phyloP scores from a whole-genome alignment of 2,888 invertebrate species.

The Chrysolina americana region DNA sequence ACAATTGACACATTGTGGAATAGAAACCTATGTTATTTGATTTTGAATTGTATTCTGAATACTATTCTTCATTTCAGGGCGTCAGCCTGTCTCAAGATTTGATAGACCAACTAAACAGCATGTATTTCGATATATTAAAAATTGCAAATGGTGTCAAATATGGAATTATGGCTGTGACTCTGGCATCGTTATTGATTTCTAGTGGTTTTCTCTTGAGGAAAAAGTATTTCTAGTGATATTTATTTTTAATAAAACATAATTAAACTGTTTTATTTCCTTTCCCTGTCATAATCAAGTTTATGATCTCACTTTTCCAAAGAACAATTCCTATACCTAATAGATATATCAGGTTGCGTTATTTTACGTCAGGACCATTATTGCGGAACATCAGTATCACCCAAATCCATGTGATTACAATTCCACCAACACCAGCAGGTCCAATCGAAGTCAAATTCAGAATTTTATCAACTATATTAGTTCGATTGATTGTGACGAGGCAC shows the following conservation, averaged over 20 bases:
- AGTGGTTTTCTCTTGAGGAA: conserved; percentile 33
- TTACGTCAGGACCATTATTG: too few species aligned
- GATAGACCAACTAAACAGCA: conserved; percentile 52
- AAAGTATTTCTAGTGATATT: conserved; percentile 24
- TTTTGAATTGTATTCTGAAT: neutral
- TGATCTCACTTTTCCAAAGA: neutral
- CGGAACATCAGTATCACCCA: too few species aligned
- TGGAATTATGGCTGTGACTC: conserved; percentile 49
- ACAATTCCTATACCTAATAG: neutral
- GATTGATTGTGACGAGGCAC: too few species aligned
- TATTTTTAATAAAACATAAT: conserved; percentile 12
- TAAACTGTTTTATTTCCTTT: conserved; percentile 10
- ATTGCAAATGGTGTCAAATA: conserved; percentile 53
- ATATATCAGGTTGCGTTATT: too few species aligned
- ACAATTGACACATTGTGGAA: neutral
- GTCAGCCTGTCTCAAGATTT: conserved; percentile 53
- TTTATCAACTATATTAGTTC: too few species aligned
- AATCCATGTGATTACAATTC: too few species aligned
- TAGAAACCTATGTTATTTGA: neutral
- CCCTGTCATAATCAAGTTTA: neutral
- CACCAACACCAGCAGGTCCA: too few species aligned
- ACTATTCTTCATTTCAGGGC: conserved; percentile 49
- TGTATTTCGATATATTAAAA: conserved; percentile 52
- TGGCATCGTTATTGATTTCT: conserved; percentile 38
- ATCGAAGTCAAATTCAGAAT: too few species aligned